phyloP scores from a whole-genome alignment of 1,140 invertebrate species.

The Ips nitidus region DNA sequence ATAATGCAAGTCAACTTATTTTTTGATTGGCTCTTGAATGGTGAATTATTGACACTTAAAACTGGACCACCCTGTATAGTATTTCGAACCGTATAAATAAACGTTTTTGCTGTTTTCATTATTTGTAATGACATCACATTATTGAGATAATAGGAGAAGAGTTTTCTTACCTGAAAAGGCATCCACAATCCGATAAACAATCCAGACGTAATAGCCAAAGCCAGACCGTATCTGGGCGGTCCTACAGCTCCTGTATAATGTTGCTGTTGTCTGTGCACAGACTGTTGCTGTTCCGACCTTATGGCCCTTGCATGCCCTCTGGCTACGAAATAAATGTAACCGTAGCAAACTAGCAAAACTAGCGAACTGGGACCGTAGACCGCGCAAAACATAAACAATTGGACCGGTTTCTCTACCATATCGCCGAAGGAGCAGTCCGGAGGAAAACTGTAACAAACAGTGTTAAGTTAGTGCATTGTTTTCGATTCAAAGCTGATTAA shows the following conservation, averaged over 20 bases:
- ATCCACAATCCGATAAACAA: constrained; percentile 64
- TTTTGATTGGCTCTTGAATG: too few species aligned
- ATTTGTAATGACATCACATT: too few species aligned
- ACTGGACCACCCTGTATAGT: too few species aligned
- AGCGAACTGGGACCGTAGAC: constrained; percentile 62
- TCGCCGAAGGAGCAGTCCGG: constrained; percentile 55
- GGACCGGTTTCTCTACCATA: constrained; percentile 55
- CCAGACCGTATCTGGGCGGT: constrained; percentile 62
- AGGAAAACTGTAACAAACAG: constrained; percentile 44
- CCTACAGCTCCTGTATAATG: constrained; percentile 41
- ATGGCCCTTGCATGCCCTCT: constrained; percentile 66
- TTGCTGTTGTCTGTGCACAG: constrained; percentile 53
- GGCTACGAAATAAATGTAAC: constrained; percentile 67
- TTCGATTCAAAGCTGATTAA: too few species aligned
- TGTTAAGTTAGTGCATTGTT: too few species aligned
- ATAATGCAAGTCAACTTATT: too few species aligned
- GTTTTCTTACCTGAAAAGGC: constrained; percentile 60
- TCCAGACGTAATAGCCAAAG: constrained; percentile 64
- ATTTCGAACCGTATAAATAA: too few species aligned
- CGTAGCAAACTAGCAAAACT: constrained; percentile 63
- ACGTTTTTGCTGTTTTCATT: too few species aligned
- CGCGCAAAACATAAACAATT: constrained; percentile 57
- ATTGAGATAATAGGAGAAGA: background rate
- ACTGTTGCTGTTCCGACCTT: constrained; percentile 62
- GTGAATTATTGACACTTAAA: too few species aligned